Conservation (phyloP, 1,140 invertebrate species). For the Diploscapter pachys region DNA sequence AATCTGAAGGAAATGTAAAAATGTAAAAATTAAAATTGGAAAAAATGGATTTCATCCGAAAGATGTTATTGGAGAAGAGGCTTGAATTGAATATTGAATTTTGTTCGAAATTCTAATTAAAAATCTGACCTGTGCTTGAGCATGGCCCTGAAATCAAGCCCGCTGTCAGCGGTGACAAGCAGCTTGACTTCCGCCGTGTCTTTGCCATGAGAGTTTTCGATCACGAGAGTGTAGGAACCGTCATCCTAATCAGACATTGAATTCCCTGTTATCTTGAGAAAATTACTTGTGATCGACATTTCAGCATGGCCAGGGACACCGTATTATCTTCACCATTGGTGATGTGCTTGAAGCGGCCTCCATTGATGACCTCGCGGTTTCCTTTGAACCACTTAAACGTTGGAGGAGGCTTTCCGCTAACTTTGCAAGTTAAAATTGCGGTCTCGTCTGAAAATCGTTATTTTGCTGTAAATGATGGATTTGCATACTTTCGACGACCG, state of each 20-base stretch:
- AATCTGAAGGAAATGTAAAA: too few relatives aligned
- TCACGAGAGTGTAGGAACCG: conserved; percentile 86
- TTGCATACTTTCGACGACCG: conserved; percentile 53
- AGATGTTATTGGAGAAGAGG: too few relatives aligned
- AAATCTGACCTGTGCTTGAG: conserved; percentile 74
- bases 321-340: conserved; percentile 73
- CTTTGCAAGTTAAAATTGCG: conserved; percentile 50
- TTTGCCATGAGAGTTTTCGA: conserved; percentile 87
- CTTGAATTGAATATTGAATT: too few relatives aligned
- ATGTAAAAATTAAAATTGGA: too few relatives aligned
- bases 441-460: conserved; percentile 49
- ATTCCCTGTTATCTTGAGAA: conserved; percentile 9
- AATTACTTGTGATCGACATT: conserved; percentile 76
- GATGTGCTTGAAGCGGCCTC: conserved; percentile 43
- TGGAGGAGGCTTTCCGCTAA: conserved; percentile 78
- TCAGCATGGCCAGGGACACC: conserved; percentile 87
- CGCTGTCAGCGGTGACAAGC: conserved; percentile 84
- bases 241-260: conserved; percentile 70
- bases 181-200: conserved; percentile 89
- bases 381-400: conserved; percentile 93
- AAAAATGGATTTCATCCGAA: too few relatives aligned
- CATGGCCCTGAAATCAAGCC: conserved; percentile 97
- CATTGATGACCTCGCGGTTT: conserved; percentile 48
- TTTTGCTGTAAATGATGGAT: background rate
- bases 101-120: too few relatives aligned